Percentiles rank a stretch among this genome's conserved stretches.
Evolutionary conservation across 92 coral and sea anemone species (phyloP).

Genomic region (Plumapathes pennacea): DNA sequence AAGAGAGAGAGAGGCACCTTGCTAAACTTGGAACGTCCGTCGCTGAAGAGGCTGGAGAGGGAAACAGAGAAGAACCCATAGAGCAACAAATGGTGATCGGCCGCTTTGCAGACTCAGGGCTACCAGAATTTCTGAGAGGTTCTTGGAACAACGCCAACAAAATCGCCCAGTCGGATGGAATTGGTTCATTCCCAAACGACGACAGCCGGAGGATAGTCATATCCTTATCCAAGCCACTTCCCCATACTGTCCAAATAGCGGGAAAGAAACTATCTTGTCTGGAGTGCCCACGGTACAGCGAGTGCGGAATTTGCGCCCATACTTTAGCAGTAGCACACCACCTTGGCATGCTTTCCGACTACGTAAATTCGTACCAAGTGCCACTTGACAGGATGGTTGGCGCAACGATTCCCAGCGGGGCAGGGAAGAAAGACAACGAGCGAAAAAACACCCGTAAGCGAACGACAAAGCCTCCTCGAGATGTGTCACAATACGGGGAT

Average conservation of each 20-base stretch:
- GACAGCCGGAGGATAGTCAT: slow-evolving; percentile 9
- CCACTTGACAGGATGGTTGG: slow-evolving; percentile 18
- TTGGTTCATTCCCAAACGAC: slow-evolving; percentile 18
- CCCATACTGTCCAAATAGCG: slow-evolving; percentile 29
- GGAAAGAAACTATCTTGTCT: slow-evolving; percentile 21
- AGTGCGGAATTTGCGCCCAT: slow-evolving; percentile 40
- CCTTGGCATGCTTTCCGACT: slow-evolving; percentile 11
- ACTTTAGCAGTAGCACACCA: slow-evolving; percentile 30
- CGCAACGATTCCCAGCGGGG: slow-evolving; percentile 21
- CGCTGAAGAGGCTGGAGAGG: background rate
- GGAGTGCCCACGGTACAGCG: slow-evolving; percentile 23
- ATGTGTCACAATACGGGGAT: slow-evolving; percentile 30
- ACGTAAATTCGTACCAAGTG: slow-evolving; percentile 15
- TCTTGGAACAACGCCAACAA: slow-evolving; percentile 42
- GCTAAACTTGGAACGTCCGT: slow-evolving; percentile 4
- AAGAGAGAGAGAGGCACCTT: slow-evolving; percentile 8
- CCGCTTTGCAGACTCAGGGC: slow-evolving; percentile 19
- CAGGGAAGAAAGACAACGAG: slow-evolving; percentile 19
- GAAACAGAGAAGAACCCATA: slow-evolving; percentile 5
- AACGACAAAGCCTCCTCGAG: slow-evolving; percentile 21
- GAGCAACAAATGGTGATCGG: slow-evolving; percentile 6
- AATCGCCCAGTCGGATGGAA: slow-evolving; percentile 21
- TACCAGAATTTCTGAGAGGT: slow-evolving; percentile 18
- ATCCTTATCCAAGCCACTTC: slow-evolving; percentile 21
- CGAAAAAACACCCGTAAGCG: slow-evolving; percentile 8